Conservation (phyloP, 2,113 vertebrate species). For the Ailurus styani region DNA sequence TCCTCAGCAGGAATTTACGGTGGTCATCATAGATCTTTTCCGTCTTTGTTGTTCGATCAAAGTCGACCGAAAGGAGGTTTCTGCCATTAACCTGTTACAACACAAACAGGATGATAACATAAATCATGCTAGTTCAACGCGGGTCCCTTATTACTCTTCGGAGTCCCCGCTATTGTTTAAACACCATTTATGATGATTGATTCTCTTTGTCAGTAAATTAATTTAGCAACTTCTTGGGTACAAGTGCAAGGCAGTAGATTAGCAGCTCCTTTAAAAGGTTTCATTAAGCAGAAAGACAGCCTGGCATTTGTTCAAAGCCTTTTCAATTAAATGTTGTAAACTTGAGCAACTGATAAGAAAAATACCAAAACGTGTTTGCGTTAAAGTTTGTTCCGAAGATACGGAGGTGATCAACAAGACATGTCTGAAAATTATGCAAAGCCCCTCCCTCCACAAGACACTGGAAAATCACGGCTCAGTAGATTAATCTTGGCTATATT, state of each 20-base stretch:
- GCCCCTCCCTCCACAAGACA: conserved; percentile 49
- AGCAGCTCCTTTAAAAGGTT: conserved; percentile 80
- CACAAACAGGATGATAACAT: conserved; percentile 75
- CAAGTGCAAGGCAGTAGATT: conserved; percentile 77
- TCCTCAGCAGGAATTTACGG: conserved; percentile 97
- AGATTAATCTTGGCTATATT: conserved; percentile 55
- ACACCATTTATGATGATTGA: conserved; percentile 79
- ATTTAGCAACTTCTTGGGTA: conserved; percentile 80
- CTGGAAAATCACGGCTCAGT: conserved; percentile 25
- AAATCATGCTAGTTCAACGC: conserved; percentile 59
- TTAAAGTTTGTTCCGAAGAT: conserved; percentile 56
- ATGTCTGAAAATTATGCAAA: neutral
- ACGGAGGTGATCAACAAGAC: conserved; percentile 13
- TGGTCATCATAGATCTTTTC: conserved; percentile 99
- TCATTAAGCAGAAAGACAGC: conserved; percentile 85
- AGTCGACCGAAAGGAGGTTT: conserved; percentile 98
- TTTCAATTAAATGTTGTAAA: conserved; percentile 83
- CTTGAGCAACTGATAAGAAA: conserved; percentile 77
- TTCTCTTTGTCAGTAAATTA: conserved; percentile 81
- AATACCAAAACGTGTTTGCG: conserved; percentile 52
- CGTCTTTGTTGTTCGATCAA: conserved; percentile 95
- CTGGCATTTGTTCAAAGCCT: conserved; percentile 83
- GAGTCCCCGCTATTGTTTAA: conserved; percentile 78
- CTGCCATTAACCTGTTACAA: conserved; percentile 94
- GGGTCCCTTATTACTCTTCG: conserved; percentile 70